Percentiles rank a stretch among this genome's conserved stretches.
Conservation (phyloP, 2,888 invertebrate species). For the Synergus umbraculus region DNA sequence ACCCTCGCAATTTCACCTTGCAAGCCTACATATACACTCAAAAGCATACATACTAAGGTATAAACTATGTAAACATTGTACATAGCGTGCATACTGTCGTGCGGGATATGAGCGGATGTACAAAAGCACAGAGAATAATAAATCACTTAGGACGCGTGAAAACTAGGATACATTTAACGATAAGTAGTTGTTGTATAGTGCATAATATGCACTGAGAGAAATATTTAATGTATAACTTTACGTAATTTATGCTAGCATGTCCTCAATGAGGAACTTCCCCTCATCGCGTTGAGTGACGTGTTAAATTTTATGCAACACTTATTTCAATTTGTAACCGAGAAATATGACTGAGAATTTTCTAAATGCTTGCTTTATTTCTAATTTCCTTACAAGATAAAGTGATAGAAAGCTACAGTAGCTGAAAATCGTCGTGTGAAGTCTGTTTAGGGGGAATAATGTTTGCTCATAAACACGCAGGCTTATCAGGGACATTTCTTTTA, state of each 20-base stretch:
- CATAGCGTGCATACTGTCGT: constrained; percentile 8
- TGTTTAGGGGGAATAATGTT: constrained; percentile 2
- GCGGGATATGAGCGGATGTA: constrained; percentile 32
- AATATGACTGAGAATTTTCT: too few relatives aligned
- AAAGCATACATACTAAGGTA: neutral
- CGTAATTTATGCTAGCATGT: constrained; percentile 7
- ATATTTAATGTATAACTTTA: constrained; percentile 20
- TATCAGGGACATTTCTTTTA: constrained; percentile 30
- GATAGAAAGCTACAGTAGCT: neutral
- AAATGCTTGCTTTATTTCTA: too few relatives aligned
- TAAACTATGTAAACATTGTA: neutral
- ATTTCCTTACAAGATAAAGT: neutral
- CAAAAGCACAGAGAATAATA: constrained; percentile 35
- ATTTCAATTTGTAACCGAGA: too few relatives aligned
- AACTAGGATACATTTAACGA: constrained; percentile 37
- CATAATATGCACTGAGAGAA: constrained; percentile 18
- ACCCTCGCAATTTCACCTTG: constrained; percentile 25
- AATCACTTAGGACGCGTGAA: constrained; percentile 36
- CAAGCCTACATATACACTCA: neutral
- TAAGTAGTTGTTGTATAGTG: constrained; percentile 28
- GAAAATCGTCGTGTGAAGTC: constrained; percentile 31
- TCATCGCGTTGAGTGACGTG: too few relatives aligned
- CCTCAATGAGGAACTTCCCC: constrained; percentile 10
- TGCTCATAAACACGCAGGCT: constrained; percentile 22
- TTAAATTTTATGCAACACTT: too few relatives aligned